phyloP scores from a whole-genome alignment of 2,888 invertebrate genomes.

The Drosophila pseudotalamancana region DNA sequence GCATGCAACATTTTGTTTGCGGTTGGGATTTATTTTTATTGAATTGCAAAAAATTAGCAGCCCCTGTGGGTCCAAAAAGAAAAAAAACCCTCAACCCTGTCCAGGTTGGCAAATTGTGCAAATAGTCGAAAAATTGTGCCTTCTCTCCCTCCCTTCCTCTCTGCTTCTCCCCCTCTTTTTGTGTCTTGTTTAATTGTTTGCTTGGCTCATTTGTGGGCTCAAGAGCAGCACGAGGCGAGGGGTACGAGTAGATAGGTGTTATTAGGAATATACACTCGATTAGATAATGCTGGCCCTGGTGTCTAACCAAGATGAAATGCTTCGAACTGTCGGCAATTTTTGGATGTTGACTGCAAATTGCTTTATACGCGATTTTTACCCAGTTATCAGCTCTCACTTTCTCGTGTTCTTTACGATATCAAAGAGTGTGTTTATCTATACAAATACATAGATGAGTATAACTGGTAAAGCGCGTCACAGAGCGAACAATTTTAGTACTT shows the following conservation, averaged over 20 bases:
- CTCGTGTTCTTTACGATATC: not conserved
- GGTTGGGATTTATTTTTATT: constrained; percentile 76
- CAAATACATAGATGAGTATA: too few relatives aligned
- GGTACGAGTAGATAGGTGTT: constrained; percentile 4
- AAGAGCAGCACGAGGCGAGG: not conserved
- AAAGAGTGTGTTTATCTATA: not conserved
- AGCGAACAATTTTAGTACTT: too few relatives aligned
- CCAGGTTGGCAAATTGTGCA: constrained; percentile 39
- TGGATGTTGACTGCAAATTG: constrained; percentile 1
- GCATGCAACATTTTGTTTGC: constrained; percentile 64
- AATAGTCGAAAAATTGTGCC: constrained; percentile 30
- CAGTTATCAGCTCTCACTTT: not conserved
- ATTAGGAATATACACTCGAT: constrained; percentile 26
- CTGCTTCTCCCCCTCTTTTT: not conserved
- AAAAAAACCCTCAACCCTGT: not conserved
- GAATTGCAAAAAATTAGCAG: constrained; percentile 70
- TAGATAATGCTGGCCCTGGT: constrained; percentile 32
- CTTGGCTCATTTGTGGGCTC: constrained; percentile 22
- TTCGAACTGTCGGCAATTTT: constrained; percentile 12
- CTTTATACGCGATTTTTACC: not conserved
- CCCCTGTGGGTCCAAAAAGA: constrained; percentile 4
- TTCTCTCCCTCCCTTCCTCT: not conserved
- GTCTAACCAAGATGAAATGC: constrained; percentile 3
- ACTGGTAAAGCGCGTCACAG: too few relatives aligned
- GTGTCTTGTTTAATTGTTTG: constrained; percentile 3